Percentiles rank a stretch among this genome's conserved stretches.
These are phyloP conservation scores for Diorhabda carinulata DNA, from an alignment of 1,140 invertebrate species.

Conservation along the genomic window DNA sequence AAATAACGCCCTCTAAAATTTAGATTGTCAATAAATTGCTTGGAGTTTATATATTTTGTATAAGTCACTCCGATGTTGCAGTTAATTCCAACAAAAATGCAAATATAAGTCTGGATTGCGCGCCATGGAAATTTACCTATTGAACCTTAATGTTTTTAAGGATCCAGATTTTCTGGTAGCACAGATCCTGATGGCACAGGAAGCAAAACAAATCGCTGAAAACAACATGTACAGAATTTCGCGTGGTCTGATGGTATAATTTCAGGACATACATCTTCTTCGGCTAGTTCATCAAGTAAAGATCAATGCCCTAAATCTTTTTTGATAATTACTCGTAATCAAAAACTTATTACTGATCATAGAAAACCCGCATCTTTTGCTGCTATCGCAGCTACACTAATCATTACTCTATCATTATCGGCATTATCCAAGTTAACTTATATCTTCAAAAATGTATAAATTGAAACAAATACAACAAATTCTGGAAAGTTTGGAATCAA, in stretches of 20 bases:
- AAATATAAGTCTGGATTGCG: constrained; percentile 33
- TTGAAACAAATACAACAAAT: too few species aligned
- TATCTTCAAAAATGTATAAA: too few species aligned
- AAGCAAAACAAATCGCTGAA: constrained; percentile 11
- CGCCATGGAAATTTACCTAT: constrained; percentile 32
- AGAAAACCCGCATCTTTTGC: not conserved
- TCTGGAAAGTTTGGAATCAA: too few species aligned
- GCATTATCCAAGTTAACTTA: too few species aligned
- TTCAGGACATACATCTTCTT: not conserved
- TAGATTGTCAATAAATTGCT: too few species aligned
- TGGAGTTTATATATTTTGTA: too few species aligned
- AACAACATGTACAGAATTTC: not conserved
- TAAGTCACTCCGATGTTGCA: constrained; percentile 30
- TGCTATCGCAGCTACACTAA: not conserved
- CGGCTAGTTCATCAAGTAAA: too few species aligned
- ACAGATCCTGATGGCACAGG: constrained; percentile 11
- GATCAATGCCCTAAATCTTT: not conserved
- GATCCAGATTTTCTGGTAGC: constrained; percentile 18
- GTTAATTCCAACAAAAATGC: constrained; percentile 40
- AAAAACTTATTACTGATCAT: not conserved
- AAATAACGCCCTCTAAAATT: too few species aligned
- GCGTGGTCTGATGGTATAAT: not conserved
- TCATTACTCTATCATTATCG: not conserved
- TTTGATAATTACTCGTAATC: not conserved
- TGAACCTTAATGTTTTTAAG: constrained; percentile 17